phyloP scores from a whole-genome alignment of 2,888 invertebrate genomes.

The Oligia latruncula region DNA sequence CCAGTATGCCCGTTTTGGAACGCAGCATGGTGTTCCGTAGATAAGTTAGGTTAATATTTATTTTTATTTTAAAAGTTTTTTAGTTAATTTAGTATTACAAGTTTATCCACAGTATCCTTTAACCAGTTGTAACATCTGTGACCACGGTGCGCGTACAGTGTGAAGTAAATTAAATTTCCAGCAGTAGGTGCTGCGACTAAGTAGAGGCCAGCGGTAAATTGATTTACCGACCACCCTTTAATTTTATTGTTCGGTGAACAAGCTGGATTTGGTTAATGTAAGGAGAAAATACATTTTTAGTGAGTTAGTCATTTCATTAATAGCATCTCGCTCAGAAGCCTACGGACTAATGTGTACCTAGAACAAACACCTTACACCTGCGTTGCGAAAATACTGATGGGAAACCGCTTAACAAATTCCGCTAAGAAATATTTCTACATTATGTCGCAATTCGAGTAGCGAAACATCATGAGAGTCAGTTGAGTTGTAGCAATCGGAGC shows the following conservation, averaged over 20 bases:
- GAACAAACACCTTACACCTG: not conserved
- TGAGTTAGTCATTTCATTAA: not conserved
- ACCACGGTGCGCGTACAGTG: constrained; percentile 44
- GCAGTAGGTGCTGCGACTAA: constrained; percentile 32
- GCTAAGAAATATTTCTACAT: too few species aligned
- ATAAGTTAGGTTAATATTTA: too few species aligned
- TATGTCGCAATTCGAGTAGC: too few species aligned
- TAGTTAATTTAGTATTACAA: too few species aligned
- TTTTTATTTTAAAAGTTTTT: not conserved
- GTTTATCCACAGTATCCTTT: constrained; percentile 39
- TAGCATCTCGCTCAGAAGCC: not conserved
- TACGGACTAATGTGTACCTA: not conserved
- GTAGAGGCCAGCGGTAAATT: constrained; percentile 56
- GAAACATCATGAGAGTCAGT: too few species aligned
- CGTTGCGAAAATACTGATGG: too few species aligned
- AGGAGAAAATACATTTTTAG: not conserved
- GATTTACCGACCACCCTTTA: constrained; percentile 57
- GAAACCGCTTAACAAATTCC: too few species aligned
- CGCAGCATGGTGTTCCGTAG: too few species aligned
- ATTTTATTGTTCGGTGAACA: constrained; percentile 6
- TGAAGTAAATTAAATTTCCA: constrained; percentile 65
- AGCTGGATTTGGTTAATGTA: not conserved
- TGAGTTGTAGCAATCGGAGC: too few species aligned
- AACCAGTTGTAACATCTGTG: constrained; percentile 48
- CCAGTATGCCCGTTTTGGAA: too few species aligned